Evolutionary conservation across 2,888 invertebrate species (phyloP), one percentile per base, ranked within the genome.

Genomic region (Xanthorhoe designata): DNA sequence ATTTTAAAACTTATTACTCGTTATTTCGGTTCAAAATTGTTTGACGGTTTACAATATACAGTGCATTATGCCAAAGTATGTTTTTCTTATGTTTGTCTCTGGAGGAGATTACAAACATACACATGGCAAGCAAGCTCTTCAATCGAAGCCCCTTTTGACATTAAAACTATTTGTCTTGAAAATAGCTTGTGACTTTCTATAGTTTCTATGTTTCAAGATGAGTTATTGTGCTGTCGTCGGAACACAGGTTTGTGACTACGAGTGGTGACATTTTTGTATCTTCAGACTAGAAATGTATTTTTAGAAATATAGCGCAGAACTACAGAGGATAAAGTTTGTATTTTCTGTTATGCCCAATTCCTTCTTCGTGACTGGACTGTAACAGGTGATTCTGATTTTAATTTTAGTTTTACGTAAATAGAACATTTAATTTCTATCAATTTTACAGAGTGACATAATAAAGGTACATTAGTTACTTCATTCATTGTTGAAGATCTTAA

Each of bases 31-130:
- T 76, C 56, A 71, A 68, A 76, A 60, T 79, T 7, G 67, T 35
- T 32, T 74, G 60, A 29, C 63, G 35, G 13, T 59, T 45, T 54
- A 57, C 55, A 68, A 38, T 64, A 66, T 56, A 61, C 49, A 75
- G 70, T 71, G 76, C 72, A 70, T 72, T 78, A 79, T 83, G 86
- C 85, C 83, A 87, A 61, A 85, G 84, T 79, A 83, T 91, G 88
- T 91, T 91, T 88, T 91, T 89, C 90, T 89, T 87, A 77, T 89
- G 84, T 90, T 90, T 92, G 87, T 89, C 86, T 89, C 86, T 89
- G 86, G 86, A 90, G 90, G 78, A 86, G 87, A 91, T 87, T 87
- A 85, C 88, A 91, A 92, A 91, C 85, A 90, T 67, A 80, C 77
- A 86, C 83, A 84, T 84, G 85, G 85, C 55, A 66, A 68, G 85